Evolutionary conservation across 2,888 invertebrate genomes (phyloP).

Genomic region (Himalopsyche japonica): DNA sequence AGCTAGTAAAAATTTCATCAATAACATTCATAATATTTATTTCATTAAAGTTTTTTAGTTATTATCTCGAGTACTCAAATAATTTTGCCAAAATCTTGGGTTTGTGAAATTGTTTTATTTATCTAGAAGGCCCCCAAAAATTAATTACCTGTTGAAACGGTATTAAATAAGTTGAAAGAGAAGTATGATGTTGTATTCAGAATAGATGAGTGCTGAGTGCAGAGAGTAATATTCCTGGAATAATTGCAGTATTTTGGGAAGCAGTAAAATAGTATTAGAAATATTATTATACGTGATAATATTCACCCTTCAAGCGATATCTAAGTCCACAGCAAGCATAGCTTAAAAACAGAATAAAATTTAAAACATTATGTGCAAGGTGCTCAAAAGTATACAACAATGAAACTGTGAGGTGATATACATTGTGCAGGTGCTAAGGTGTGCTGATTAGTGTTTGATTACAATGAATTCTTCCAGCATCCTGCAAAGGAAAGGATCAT

Average conservation of each 20-base stretch:
- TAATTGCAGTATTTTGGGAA: neutral
- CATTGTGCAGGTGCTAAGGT: slow-evolving; percentile 21
- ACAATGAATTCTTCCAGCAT: neutral
- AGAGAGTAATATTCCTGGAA: neutral
- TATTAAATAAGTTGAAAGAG: too few species aligned
- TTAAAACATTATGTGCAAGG: slow-evolving; percentile 36
- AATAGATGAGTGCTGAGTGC: neutral
- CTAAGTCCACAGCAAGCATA: slow-evolving; percentile 40
- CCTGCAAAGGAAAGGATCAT: slow-evolving; percentile 15
- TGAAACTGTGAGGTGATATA: slow-evolving; percentile 5
- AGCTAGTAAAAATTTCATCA: neutral
- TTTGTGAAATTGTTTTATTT: too few species aligned
- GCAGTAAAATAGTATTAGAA: neutral
- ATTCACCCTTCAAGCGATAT: slow-evolving; percentile 41
- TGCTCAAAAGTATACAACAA: slow-evolving; percentile 25
- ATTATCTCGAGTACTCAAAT: too few species aligned
- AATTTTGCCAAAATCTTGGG: too few species aligned
- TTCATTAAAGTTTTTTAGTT: too few species aligned
- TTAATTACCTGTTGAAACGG: too few species aligned
- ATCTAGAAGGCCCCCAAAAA: too few species aligned
- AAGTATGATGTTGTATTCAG: neutral
- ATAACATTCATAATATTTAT: too few species aligned
- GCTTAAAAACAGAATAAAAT: slow-evolving; percentile 39
- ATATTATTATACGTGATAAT: slow-evolving; percentile 20
- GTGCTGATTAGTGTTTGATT: neutral